Conservation (phyloP, 2,888 invertebrate species). For the Azorinus chamasolen region DNA sequence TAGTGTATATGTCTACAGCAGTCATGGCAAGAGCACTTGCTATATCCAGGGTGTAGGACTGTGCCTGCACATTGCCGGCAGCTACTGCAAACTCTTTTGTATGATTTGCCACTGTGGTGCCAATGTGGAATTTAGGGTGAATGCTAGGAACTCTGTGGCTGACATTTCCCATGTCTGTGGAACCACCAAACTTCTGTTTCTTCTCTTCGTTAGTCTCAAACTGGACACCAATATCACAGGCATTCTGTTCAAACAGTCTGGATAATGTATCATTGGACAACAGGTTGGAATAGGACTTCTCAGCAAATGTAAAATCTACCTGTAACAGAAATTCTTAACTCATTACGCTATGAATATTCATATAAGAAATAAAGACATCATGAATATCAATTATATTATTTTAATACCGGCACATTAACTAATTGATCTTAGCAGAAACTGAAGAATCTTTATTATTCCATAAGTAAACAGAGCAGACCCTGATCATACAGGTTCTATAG, state of each 20-base stretch:
- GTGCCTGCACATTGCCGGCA: conserved; percentile 69
- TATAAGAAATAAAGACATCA: too few relatives aligned
- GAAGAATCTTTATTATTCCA: too few relatives aligned
- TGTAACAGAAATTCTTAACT: conserved; percentile 30
- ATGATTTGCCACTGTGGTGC: conserved; percentile 75
- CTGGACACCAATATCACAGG: conserved; percentile 71
- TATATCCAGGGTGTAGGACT: conserved; percentile 67
- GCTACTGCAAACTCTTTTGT: conserved; percentile 71
- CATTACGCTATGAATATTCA: too few relatives aligned
- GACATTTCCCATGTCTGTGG: conserved; percentile 85
- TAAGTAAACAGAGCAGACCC: too few relatives aligned
- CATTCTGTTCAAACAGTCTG: conserved; percentile 77
- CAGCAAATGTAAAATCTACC: conserved; percentile 73
- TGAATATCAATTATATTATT: too few relatives aligned
- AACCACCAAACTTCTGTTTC: conserved; percentile 77
- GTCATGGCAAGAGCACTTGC: conserved; percentile 74
- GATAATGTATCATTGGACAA: conserved; percentile 80
- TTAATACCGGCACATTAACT: too few relatives aligned
- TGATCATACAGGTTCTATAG: too few relatives aligned
- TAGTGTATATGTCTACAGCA: conserved; percentile 67
- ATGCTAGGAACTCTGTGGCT: conserved; percentile 83
- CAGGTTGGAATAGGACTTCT: conserved; percentile 77
- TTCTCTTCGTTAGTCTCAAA: conserved; percentile 68
- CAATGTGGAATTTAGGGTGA: conserved; percentile 81
- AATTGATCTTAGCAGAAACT: too few relatives aligned